These are phyloP conservation scores for Apocrypta bakeri DNA, from an alignment of 1,140 invertebrate species.

Conservation along the genomic window DNA sequence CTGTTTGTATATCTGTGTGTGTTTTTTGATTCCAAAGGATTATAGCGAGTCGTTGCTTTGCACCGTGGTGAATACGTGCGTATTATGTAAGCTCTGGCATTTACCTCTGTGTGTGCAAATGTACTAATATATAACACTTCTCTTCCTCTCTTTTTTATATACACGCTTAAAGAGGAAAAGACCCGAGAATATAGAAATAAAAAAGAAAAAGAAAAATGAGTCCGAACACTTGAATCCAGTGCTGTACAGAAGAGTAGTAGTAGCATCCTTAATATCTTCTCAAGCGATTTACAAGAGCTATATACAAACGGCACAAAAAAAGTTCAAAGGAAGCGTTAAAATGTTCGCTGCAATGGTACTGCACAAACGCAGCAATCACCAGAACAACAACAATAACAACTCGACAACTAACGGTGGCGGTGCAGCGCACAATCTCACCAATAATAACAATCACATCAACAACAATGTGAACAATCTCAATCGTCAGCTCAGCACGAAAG, in stretches of 20 bases:
- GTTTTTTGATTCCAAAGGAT: background rate
- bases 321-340: constrained; percentile 43
- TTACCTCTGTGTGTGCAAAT: background rate
- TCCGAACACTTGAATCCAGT: background rate
- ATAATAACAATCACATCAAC: constrained; percentile 58
- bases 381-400: constrained; percentile 64
- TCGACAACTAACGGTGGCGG: constrained; percentile 63
- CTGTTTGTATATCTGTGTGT: background rate
- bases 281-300: background rate
- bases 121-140: constrained; percentile 25
- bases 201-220: constrained; percentile 15
- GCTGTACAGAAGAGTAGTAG: too few relatives aligned
- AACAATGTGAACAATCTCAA: constrained; percentile 39
- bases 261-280: background rate
- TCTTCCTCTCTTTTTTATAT: constrained; percentile 2
- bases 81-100: background rate
- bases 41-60: background rate
- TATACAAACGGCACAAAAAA: background rate
- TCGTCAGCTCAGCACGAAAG: constrained; percentile 52
- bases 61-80: background rate
- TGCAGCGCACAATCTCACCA: constrained; percentile 65
- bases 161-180: background rate
- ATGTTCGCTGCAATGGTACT: constrained; percentile 73
- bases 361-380: constrained; percentile 68
- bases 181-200: background rate